Percentiles rank a stretch among this genome's conserved stretches.
Evolutionary conservation across 2,797 vertebrate species (phyloP).

Genomic region (Antennarius maculatus): DNA sequence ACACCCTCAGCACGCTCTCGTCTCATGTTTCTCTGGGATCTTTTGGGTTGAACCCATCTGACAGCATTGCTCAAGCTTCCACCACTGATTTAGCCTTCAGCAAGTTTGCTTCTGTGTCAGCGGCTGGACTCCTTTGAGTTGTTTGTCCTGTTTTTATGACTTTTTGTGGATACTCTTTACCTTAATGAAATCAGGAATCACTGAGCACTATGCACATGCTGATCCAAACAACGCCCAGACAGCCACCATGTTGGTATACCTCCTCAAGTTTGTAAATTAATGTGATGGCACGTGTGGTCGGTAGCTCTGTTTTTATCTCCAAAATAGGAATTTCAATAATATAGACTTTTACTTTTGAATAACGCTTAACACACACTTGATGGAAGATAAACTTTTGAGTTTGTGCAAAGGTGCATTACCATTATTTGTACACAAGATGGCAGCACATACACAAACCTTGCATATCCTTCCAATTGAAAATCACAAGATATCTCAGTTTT

Average conservation of each 20-base stretch:
- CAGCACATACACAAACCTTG: conserved; percentile 37
- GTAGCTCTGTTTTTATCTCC: conserved; percentile 68
- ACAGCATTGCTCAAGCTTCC: conserved; percentile 69
- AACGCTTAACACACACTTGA: conserved; percentile 31
- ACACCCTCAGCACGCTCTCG: conserved; percentile 50
- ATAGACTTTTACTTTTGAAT: conserved; percentile 56
- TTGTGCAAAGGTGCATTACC: conserved; percentile 30
- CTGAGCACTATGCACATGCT: conserved; percentile 78
- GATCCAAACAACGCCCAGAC: conserved; percentile 58
- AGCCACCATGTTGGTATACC: conserved; percentile 54
- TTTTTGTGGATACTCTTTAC: conserved; percentile 73
- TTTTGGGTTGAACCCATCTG: conserved; percentile 66
- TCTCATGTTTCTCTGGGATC: conserved; percentile 72
- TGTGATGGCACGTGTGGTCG: conserved; percentile 50
- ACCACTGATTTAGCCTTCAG: conserved; percentile 64
- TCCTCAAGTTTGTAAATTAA: conserved; percentile 48
- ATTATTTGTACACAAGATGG: conserved; percentile 61
- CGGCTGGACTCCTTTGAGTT: conserved; percentile 54
- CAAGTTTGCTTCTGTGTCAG: conserved; percentile 64
- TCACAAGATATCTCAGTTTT: conserved; percentile 37
- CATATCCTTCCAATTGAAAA: conserved; percentile 19
- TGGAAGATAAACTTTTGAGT: conserved; percentile 15
- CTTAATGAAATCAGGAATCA: conserved; percentile 73
- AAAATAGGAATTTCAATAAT: conserved; percentile 45
- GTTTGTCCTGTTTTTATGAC: conserved; percentile 73